phyloP scores from a whole-genome alignment of 2,888 invertebrate species.

The Leptopterna dolabrata region DNA sequence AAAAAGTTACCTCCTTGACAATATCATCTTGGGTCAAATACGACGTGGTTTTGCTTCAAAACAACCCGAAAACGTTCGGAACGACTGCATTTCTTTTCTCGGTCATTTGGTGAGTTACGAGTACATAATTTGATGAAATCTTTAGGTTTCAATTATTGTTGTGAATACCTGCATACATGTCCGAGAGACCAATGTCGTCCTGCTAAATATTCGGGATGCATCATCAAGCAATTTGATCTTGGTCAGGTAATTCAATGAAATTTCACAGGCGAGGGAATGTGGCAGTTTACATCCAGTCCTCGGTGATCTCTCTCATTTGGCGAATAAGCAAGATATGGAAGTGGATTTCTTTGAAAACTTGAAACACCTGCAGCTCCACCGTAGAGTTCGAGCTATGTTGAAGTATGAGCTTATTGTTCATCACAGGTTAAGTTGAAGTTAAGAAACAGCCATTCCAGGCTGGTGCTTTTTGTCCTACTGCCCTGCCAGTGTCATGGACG shows the following conservation, averaged over 20 bases:
- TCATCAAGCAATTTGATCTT: too few species aligned
- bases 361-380: conserved; percentile 86
- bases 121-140: neutral
- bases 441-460: too few species aligned
- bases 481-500: too few species aligned
- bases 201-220: too few species aligned
- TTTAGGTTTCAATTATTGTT: too few species aligned
- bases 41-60: conserved; percentile 78
- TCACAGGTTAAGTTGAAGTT: too few species aligned
- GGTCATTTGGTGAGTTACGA: conserved; percentile 73
- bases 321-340: conserved; percentile 80
- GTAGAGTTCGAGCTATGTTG: conserved; percentile 84
- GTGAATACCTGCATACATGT: too few species aligned
- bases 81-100: conserved; percentile 83
- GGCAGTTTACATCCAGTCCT: conserved; percentile 77
- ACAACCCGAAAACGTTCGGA: conserved; percentile 78
- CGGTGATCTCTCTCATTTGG: conserved; percentile 76
- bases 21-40: conserved; percentile 79
- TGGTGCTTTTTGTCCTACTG: too few species aligned
- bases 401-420: conserved; percentile 70
- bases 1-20: conserved; percentile 75
- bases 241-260: too few species aligned
- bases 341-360: conserved; percentile 96
- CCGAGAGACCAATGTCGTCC: too few species aligned
- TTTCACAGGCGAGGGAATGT: conserved; percentile 73